Base-by-base conservation (phyloP, 2,888 invertebrate genomes). In the Sphaerophoria taeniata region DNA sequence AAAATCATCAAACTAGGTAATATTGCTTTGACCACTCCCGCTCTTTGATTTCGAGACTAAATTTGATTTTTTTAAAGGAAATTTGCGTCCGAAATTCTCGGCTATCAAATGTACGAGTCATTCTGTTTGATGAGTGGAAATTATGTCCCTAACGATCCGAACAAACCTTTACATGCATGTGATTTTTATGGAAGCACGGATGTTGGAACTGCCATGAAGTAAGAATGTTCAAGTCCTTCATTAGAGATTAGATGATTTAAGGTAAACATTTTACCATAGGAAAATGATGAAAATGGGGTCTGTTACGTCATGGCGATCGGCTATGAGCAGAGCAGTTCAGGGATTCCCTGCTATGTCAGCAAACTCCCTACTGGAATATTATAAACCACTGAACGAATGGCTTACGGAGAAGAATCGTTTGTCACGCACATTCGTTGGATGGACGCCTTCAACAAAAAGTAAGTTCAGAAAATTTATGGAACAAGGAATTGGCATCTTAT, bases 141-240 rank as follows among this genome's bases (percentile, higher is more conserved):
- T 0, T 81, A 45, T 12, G 63, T 73, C 7, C 72, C 39, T 0
- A 70, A 61, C 24, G 70, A 85, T 0, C 94, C 97, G 90, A 95
- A 95, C 0, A 93, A 94, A 6, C 95, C 95, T 6, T 93, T 98
- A 6, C 95, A 97, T 77, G 94, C 95, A 88, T 98, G 98, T 90
- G 97, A 98, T 89, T 97, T 98, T 89, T 96, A 96, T 91, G 93
- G 95, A 88, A 97, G 95, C 88, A 93, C 93, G 3, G 94, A 94
- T 49, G 97, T 97, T 55, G 98, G 98, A 78, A 94, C 95, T 87
- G 93, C 94, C 6, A 90, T 96, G 2, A 93, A 93, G 91, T 91
- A 69, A 69, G 87, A 53, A 39, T 14, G 11, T 5, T 33, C 14
- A 24, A 56, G 33, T 6, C 33, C 2, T n/a, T 51, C 90, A 89